phyloP scores from a whole-genome alignment of 2,113 vertebrate genomes.

The Sebastes schlegelii region DNA sequence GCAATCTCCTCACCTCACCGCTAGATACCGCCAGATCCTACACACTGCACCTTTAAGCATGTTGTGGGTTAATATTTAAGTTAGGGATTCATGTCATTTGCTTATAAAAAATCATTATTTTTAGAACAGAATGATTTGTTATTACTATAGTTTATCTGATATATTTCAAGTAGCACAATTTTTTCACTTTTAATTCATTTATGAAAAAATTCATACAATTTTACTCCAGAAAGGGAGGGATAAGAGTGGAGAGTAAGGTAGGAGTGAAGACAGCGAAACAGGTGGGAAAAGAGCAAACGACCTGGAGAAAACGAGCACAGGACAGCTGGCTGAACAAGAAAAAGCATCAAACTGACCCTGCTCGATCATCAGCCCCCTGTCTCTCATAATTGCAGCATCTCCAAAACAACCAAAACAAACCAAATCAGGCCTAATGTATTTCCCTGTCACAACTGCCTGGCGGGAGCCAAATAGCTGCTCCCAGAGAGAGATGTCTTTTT shows the following conservation, averaged over 20 bases:
- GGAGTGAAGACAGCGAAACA: slow-evolving; percentile 23
- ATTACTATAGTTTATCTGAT: not conserved
- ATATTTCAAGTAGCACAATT: not conserved
- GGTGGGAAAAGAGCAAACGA: slow-evolving; percentile 23
- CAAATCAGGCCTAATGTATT: slow-evolving; percentile 74
- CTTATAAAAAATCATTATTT: not conserved
- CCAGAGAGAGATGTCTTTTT: slow-evolving; percentile 72
- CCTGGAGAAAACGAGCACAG: slow-evolving; percentile 8
- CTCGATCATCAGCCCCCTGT: slow-evolving; percentile 61
- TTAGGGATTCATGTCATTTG: not conserved
- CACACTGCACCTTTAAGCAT: too few species aligned
- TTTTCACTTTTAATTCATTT: not conserved
- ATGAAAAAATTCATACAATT: not conserved
- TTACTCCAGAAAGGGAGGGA: not conserved
- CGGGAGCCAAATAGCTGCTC: slow-evolving; percentile 77
- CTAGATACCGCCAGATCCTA: too few species aligned
- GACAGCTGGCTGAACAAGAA: slow-evolving; percentile 6
- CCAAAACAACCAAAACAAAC: slow-evolving; percentile 78
- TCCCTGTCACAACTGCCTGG: slow-evolving; percentile 72
- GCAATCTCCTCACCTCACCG: too few species aligned
- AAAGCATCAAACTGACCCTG: slow-evolving; percentile 37
- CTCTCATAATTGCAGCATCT: slow-evolving; percentile 74
- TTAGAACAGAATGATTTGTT: not conserved
- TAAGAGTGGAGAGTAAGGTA: not conserved
- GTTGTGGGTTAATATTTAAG: not conserved